These are phyloP conservation scores for Blastobasis lacticolella DNA, from an alignment of 2,888 invertebrate genomes.

Conservation along the genomic window DNA sequence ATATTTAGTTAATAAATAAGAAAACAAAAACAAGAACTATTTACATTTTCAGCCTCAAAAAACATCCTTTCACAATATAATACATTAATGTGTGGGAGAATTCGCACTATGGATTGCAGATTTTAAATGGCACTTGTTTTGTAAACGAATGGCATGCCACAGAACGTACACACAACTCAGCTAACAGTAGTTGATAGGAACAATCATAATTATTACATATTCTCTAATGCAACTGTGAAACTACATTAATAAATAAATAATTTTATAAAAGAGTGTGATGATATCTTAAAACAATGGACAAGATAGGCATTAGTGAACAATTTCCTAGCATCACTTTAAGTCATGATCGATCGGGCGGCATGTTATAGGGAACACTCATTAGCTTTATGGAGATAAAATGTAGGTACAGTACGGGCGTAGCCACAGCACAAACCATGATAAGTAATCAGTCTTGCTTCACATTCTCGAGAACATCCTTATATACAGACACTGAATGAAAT, in stretches of 20 bases:
- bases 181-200: slow-evolving; percentile 44
- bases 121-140: slow-evolving; percentile 14
- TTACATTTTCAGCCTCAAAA: slow-evolving; percentile 59
- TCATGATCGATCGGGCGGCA: background rate
- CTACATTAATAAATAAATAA: slow-evolving; percentile 59
- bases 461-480: slow-evolving; percentile 44
- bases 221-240: slow-evolving; percentile 14
- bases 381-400: too few species aligned
- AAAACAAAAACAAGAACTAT: slow-evolving; percentile 49
- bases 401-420: too few species aligned
- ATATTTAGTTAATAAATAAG: slow-evolving; percentile 50
- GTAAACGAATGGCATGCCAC: slow-evolving; percentile 4
- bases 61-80: slow-evolving; percentile 23
- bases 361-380: background rate
- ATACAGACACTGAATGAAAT: slow-evolving; percentile 55
- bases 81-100: slow-evolving; percentile 20
- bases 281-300: slow-evolving; percentile 58
- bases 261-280: slow-evolving; percentile 53
- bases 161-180: slow-evolving; percentile 10
- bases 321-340: slow-evolving; percentile 29
- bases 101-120: slow-evolving; percentile 13
- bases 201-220: slow-evolving; percentile 20
- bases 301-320: slow-evolving; percentile 65
- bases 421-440: slow-evolving; percentile 22
- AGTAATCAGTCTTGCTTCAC: slow-evolving; percentile 61